Evolutionary conservation across 1,140 invertebrate species (phyloP), one percentile per base, ranked within the genome.

Genomic region (Panulirus ornatus): DNA sequence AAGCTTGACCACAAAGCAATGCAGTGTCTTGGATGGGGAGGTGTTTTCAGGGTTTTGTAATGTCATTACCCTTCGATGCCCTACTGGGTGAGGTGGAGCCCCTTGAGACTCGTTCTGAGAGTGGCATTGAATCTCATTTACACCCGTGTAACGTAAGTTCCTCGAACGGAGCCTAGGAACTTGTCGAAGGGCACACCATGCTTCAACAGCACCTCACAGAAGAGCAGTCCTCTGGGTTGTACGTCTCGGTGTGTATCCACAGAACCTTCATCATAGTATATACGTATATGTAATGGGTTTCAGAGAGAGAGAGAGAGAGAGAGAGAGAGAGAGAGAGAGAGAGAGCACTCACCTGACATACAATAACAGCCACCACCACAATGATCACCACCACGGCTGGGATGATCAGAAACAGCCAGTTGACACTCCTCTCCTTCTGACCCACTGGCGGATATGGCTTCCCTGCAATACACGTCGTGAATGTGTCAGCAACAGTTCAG

Each of bases 361-460:
- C 47, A 1, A 89, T 70, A 2, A 83, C 79, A 6, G 44, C 87
- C 1, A 84, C 81, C 11, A 89, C 87, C 66, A 89, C 87, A 14
- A 89, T 66, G 19, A 89, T n/a, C 27, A 89, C 78, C 38, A 89
- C 87, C 14, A 83, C 81, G 0, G 78, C 87, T 8, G 87, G 87
- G 42, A 89, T 89, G 79, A 89, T 89, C 3, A 89, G 70, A 70
- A 89, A 89, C 34, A 89, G 70, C 87, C 87, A 89, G 47, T 89
- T 89, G 66, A 89, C 63, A 70, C 78, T 89, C 42, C 63, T 27
- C 22, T 84, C 79, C 51, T 89, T 84, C 79, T 81, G 66, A 0
- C 79, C 47, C 79, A 89, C 87, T 2, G 87, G 87, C 0, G 79
- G 63, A 36, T 40, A n/a, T 19, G 30, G 79, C 27, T 34, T 42